Percentiles rank a stretch among this genome's conserved stretches.
Conservation (phyloP, 2,797 vertebrate species). For the Sus cebifrons region DNA sequence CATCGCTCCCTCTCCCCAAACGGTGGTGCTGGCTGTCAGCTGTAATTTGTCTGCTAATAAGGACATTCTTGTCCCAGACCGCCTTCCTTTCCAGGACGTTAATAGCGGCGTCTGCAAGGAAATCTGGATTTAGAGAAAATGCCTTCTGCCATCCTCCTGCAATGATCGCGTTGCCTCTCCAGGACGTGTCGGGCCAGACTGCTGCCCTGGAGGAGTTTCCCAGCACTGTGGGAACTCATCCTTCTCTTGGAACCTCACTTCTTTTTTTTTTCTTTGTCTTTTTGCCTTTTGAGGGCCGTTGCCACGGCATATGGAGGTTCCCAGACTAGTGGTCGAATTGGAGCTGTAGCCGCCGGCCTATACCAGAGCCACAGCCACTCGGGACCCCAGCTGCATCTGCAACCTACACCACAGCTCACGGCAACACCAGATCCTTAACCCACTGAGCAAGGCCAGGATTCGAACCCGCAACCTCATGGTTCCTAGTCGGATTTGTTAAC, state of each 20-base stretch:
- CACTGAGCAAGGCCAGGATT: too few species aligned
- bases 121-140: background rate
- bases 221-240: background rate
- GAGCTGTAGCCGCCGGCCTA: too few species aligned
- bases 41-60: background rate
- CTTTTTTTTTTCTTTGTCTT: background rate
- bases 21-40: background rate
- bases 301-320: too few species aligned
- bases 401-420: too few species aligned
- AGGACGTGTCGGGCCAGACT: background rate
- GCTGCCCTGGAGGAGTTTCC: background rate
- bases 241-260: background rate
- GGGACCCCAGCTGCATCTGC: too few species aligned
- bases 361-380: too few species aligned
- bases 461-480: too few species aligned
- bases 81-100: background rate
- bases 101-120: background rate
- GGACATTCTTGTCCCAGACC: background rate
- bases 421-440: too few species aligned
- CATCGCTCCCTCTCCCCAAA: background rate
- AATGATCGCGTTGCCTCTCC: background rate
- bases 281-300: too few species aligned
- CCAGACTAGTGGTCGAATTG: too few species aligned
- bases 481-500: too few species aligned
- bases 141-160: background rate